These are phyloP conservation scores for Siderastrea siderea DNA, from an alignment of 92 coral and sea anemone genomes.

Conservation along the genomic window DNA sequence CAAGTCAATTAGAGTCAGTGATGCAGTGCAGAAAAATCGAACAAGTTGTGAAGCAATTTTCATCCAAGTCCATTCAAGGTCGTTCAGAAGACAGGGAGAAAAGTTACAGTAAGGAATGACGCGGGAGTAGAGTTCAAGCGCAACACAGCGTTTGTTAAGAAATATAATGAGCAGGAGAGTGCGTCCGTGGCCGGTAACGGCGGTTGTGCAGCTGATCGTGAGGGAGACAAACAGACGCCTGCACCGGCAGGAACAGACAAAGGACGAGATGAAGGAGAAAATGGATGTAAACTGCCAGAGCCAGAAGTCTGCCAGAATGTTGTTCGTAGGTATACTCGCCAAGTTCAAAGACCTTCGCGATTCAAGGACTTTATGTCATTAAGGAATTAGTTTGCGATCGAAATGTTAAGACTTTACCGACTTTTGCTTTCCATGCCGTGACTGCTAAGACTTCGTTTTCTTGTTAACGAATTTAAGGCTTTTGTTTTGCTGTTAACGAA, in stretches of 20 bases:
- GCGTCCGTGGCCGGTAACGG: background rate
- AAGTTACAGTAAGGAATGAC: constrained; percentile 4
- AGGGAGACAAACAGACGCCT: background rate
- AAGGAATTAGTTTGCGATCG: no score
- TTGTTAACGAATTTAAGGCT: no score
- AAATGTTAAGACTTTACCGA: no score
- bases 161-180: background rate
- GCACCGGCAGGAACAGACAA: background rate
- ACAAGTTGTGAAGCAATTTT: constrained; percentile 21
- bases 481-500: no score
- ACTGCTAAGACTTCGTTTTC: no score
- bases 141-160: constrained; percentile 17
- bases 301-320: background rate
- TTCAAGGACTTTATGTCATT: constrained; percentile 26
- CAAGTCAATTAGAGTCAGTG: background rate
- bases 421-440: no score
- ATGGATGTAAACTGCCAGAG: background rate
- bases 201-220: background rate
- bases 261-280: background rate
- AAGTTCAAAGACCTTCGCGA: background rate
- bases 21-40: constrained; percentile 32
- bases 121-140: constrained; percentile 9
- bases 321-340: background rate
- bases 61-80: constrained; percentile 11
- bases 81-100: constrained; percentile 19